Evolutionary conservation across 2,888 invertebrate genomes (phyloP).

Genomic region (Epistrophella euchroma): DNA sequence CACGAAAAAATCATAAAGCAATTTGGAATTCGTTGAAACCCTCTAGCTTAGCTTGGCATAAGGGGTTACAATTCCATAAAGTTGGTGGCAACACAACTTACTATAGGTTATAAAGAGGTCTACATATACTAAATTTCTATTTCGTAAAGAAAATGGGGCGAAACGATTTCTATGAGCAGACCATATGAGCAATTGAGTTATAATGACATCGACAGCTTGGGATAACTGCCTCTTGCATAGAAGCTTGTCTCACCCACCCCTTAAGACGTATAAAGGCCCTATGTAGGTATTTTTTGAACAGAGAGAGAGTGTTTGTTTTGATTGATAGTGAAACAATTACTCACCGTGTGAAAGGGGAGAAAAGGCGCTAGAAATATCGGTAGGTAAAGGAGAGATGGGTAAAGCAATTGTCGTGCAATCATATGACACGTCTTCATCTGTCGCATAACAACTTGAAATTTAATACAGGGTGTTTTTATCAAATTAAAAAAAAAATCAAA

Average conservation of each 20-base stretch:
- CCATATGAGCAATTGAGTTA: conserved; percentile 82
- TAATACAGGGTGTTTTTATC: neutral
- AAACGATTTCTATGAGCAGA: conserved; percentile 61
- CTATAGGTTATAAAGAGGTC: neutral
- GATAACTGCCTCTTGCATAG: conserved; percentile 77
- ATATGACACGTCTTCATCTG: conserved; percentile 68
- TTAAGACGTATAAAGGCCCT: neutral
- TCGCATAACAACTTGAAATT: conserved; percentile 29
- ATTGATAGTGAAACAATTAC: conserved; percentile 76
- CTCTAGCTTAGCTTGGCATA: conserved; percentile 26
- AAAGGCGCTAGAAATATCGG: conserved; percentile 11
- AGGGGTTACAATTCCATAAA: conserved; percentile 70
- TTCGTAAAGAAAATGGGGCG: conserved; percentile 67
- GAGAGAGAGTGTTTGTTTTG: conserved; percentile 66
- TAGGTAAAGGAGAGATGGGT: conserved; percentile 17
- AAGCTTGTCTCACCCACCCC: neutral
- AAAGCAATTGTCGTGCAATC: conserved; percentile 75
- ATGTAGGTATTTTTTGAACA: conserved; percentile 4
- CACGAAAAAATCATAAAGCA: conserved; percentile 72
- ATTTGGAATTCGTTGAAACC: conserved; percentile 59
- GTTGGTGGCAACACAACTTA: conserved; percentile 59
- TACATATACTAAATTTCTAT: conserved; percentile 9
- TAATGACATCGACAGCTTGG: conserved; percentile 83
- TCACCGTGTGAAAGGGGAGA: conserved; percentile 51
- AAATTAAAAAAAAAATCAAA: neutral